Conservation (phyloP, 2,113 vertebrate species). For the Mastomys natalensis region DNA sequence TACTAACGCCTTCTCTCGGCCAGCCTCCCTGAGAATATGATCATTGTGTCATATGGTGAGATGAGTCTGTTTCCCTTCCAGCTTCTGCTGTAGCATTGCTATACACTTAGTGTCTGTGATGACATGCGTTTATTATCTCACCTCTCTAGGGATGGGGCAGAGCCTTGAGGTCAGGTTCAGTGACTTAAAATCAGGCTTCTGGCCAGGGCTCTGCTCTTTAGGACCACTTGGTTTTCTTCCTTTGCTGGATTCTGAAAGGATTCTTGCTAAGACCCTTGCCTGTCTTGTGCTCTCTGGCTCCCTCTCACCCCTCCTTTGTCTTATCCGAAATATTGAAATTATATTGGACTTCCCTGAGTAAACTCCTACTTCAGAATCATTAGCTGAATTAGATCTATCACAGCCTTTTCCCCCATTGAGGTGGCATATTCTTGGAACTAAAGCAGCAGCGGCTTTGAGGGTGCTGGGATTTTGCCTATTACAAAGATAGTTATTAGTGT, state of each 20-base stretch:
- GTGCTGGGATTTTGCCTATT: background rate
- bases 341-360: background rate
- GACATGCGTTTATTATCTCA: background rate
- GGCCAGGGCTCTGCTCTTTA: background rate
- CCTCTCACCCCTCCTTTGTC: background rate
- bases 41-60: slow-evolving; percentile 62
- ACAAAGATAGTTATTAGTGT: slow-evolving; percentile 64
- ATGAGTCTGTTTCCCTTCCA: background rate
- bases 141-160: background rate
- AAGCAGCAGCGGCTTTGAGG: background rate
- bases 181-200: background rate
- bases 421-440: background rate
- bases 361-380: background rate
- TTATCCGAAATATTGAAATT: background rate
- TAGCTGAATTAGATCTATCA: background rate
- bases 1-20: background rate
- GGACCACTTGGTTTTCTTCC: background rate
- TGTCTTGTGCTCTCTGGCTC: background rate
- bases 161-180: background rate
- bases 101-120: background rate
- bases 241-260: background rate
- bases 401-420: background rate
- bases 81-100: background rate
- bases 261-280: background rate
- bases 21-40: background rate